These are phyloP conservation scores for Podargus strigoides DNA, from an alignment of 2,797 vertebrate species.

Conservation along the genomic window DNA sequence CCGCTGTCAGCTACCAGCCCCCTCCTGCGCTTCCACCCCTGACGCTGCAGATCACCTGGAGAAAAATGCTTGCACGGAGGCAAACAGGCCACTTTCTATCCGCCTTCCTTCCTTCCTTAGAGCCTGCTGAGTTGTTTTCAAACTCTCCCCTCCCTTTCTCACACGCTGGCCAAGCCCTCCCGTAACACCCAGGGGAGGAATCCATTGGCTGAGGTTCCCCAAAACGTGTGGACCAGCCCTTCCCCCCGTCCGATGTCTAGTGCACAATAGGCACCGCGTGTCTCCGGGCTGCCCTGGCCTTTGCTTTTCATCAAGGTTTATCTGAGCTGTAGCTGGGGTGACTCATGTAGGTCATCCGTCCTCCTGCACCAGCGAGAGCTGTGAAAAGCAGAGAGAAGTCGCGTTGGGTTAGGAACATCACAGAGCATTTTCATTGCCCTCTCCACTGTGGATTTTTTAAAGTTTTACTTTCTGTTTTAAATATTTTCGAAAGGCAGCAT, in stretches of 20 bases:
- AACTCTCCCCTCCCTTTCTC: slow-evolving; percentile 45
- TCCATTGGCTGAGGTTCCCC: slow-evolving; percentile 34
- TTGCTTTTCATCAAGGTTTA: background rate
- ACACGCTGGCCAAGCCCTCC: slow-evolving; percentile 42
- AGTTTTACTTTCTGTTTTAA: slow-evolving; percentile 54
- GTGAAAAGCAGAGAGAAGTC: background rate
- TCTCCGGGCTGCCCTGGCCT: background rate
- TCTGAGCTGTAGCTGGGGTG: background rate
- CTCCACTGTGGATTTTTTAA: background rate
- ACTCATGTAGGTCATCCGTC: background rate
- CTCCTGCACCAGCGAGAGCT: background rate
- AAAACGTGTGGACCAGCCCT: slow-evolving; percentile 8
- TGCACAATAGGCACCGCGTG: background rate
- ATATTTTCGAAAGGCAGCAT: slow-evolving; percentile 32
- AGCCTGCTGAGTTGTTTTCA: slow-evolving; percentile 60
- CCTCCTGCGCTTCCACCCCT: background rate
- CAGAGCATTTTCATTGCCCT: background rate
- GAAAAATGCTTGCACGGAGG: background rate
- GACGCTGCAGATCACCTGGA: background rate
- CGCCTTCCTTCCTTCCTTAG: background rate
- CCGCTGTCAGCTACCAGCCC: background rate
- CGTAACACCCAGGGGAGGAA: slow-evolving; percentile 37
- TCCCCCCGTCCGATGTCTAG: background rate
- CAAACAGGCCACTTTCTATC: background rate
- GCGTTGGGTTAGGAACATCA: background rate